Conservation (phyloP, 2,797 vertebrate genomes). For the Philypnodon macrostomus region DNA sequence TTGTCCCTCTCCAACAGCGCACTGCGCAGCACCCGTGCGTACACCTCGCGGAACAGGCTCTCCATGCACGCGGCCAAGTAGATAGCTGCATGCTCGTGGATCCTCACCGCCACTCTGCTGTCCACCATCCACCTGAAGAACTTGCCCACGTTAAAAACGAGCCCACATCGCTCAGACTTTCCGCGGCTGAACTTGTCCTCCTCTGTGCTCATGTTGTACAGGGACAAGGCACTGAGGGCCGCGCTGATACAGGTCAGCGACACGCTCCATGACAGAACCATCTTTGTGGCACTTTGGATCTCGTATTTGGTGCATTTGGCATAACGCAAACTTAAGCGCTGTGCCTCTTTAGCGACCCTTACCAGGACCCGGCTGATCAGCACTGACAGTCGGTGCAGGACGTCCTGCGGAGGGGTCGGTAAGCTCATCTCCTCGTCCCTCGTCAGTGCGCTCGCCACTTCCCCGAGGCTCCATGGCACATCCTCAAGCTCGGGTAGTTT, state of each 20-base stretch:
- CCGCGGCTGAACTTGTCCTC: conserved; percentile 91
- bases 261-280: conserved; percentile 89
- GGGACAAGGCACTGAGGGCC: conserved; percentile 86
- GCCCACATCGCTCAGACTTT: conserved; percentile 90
- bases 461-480: conserved; percentile 94
- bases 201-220: conserved; percentile 94
- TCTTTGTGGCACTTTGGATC: conserved; percentile 90
- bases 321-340: conserved; percentile 92
- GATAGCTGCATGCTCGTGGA: conserved; percentile 96
- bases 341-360: conserved; percentile 89
- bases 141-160: conserved; percentile 90
- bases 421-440: conserved; percentile 77
- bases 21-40: conserved; percentile 71
- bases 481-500: conserved; percentile 97
- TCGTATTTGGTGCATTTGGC: conserved; percentile 96
- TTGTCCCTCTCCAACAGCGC: conserved; percentile 80
- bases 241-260: conserved; percentile 84
- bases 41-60: conserved; percentile 90
- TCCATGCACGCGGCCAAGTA: conserved; percentile 93
- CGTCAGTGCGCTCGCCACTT: conserved; percentile 86
- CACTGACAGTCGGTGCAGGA: conserved; percentile 85
- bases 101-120: conserved; percentile 86
- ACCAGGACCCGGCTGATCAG: conserved; percentile 88
- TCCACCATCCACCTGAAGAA: conserved; percentile 99
- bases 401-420: conserved; percentile 76